Conservation (phyloP, 1,140 invertebrate species). For the Apis dorsata region DNA sequence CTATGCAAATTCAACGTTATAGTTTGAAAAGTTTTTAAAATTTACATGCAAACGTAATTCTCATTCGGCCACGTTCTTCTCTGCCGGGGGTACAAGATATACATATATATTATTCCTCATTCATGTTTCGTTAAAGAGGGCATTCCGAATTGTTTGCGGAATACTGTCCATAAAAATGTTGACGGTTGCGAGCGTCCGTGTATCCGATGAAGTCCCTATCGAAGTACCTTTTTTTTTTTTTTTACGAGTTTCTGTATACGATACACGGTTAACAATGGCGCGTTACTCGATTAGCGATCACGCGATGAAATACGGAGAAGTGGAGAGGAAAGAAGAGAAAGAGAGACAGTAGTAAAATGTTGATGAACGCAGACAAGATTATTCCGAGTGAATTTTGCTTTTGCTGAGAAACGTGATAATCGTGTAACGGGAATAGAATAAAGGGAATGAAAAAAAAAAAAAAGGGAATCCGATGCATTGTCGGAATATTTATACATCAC, state of each 20-base stretch:
- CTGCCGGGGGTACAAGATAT: constrained; percentile 24
- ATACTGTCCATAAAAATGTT: constrained; percentile 12
- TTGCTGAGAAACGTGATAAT: no score
- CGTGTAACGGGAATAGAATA: no score
- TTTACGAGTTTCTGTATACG: background rate
- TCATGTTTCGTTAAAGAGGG: constrained; percentile 38
- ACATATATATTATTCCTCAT: constrained; percentile 49
- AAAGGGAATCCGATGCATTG: background rate
- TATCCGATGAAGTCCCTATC: background rate
- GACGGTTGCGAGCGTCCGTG: background rate
- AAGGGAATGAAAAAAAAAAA: background rate
- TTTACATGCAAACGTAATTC: constrained; percentile 60
- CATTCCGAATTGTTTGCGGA: constrained; percentile 4
- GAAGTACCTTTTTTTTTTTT: background rate
- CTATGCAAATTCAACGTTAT: constrained; percentile 52
- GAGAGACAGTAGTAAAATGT: background rate
- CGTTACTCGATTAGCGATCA: background rate
- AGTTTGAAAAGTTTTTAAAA: constrained; percentile 51
- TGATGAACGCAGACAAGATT: background rate
- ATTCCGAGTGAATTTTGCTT: background rate
- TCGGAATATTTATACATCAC: constrained; percentile 15
- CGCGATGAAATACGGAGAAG: background rate
- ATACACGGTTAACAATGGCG: background rate
- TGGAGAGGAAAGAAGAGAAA: no score
- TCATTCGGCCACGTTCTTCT: constrained; percentile 30